Evolutionary conservation across 2,888 invertebrate species (phyloP).

Genomic region (Aquatica leii): DNA sequence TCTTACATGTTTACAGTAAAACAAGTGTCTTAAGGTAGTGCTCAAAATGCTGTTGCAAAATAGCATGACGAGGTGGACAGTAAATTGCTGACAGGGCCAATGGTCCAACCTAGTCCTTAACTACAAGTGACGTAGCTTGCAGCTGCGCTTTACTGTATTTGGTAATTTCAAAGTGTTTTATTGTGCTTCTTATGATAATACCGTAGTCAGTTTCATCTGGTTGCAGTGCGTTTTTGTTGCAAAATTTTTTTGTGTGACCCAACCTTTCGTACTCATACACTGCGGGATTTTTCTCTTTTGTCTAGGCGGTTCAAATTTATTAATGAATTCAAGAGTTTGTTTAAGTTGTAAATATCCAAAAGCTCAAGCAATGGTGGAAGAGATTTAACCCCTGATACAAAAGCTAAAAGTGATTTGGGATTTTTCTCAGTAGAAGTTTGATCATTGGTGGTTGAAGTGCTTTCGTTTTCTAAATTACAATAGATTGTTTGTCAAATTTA

Average conservation of each 20-base stretch:
- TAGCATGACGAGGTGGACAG: slow-evolving; percentile 4
- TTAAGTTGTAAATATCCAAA: too few relatives aligned
- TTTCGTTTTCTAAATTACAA: too few relatives aligned
- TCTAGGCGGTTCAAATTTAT: slow-evolving; percentile 1
- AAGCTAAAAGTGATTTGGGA: too few relatives aligned
- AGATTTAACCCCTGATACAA: too few relatives aligned
- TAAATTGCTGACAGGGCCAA: background rate
- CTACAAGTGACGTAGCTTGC: background rate
- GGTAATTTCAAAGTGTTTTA: background rate
- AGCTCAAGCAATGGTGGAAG: too few relatives aligned
- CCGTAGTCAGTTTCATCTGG: background rate
- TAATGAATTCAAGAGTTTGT: slow-evolving; percentile 5
- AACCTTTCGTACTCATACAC: background rate
- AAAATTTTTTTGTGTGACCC: background rate
- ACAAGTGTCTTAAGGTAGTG: slow-evolving; percentile 10
- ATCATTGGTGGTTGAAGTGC: too few relatives aligned
- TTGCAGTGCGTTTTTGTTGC: background rate
- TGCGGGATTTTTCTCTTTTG: background rate
- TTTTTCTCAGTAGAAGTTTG: too few relatives aligned
- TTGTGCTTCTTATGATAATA: background rate
- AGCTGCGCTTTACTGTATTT: background rate
- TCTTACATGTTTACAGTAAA: background rate
- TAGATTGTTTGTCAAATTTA: too few relatives aligned
- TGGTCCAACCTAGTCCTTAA: background rate
- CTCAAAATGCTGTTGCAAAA: slow-evolving; percentile 6